Base-by-base conservation (phyloP, 2,888 invertebrate species). In the Campoplex nolae region DNA sequence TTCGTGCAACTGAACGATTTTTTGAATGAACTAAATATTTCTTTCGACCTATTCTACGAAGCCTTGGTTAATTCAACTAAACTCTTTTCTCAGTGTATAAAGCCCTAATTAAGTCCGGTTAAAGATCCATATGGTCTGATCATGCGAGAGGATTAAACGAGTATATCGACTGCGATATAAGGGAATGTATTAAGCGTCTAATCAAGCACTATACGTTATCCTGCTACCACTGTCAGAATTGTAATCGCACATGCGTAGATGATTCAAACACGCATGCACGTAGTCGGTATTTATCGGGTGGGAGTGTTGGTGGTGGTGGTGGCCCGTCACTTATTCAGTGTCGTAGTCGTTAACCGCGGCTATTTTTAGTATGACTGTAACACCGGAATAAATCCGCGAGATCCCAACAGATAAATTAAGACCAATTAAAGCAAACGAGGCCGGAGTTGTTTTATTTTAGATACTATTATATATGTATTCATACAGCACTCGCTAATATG, bases 401-500 rank as follows among this genome's bases (percentile, higher is more conserved):
- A 93, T 92, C 92, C 90, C 89, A 90, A 88, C 90, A 90, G 90
- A 91, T 90, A 90, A 92, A 93, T 93, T 93, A 92, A 89, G 91
- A 92, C 90, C 93, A 93, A 92, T 93, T 93, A 92, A 92, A 91
- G 88, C 90, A 87, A 90, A 86, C 88, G 87, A 88, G 84, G 84
- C 87, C 83, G 65, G 77, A 81, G 84, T 78, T 85, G 85, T 86
- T 83, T 84, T 80, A 85, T 79, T 82, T 77, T 48, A 28, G 23
- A 81, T 62, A 67, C 58, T 82, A 62, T 74, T 23, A 23, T 23
- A 0, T 23, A 71, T 23, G 23, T 23, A 71, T 70, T 32, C 32
- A 18, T 62, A 68, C 73, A 77, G 11, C 67, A 28, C 70, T 67
- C 70, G 71, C 68, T 45, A 65, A 80, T 62, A 48, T 16, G n/a